Evolutionary conservation across 2,113 vertebrate genomes (phyloP).

Genomic region (Istiophorus platypterus): DNA sequence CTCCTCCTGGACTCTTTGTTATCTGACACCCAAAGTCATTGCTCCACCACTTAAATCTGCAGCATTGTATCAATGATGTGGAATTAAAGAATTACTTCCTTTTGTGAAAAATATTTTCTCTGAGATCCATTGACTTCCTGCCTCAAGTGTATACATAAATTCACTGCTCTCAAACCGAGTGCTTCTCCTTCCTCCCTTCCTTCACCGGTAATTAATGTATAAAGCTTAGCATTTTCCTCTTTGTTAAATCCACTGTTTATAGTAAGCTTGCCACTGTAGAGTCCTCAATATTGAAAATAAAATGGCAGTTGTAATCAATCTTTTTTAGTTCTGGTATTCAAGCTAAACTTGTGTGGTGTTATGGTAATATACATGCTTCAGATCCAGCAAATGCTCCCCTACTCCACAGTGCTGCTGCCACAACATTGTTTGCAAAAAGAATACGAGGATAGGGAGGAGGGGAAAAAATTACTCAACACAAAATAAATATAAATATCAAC

Average conservation of each 20-base stretch:
- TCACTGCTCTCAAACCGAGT: not conserved
- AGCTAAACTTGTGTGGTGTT: not conserved
- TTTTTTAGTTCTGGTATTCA: not conserved
- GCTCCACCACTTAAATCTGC: not conserved
- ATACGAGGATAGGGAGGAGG: too few relatives aligned
- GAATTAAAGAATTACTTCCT: conserved; percentile 53
- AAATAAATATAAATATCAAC: too few relatives aligned
- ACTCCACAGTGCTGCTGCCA: too few relatives aligned
- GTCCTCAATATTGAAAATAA: not conserved
- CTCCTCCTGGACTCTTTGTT: not conserved
- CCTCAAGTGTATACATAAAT: not conserved
- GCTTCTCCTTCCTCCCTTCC: conserved; percentile 21
- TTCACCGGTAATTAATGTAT: not conserved
- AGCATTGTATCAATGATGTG: not conserved
- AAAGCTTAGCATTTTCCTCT: not conserved
- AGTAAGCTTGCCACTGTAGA: not conserved
- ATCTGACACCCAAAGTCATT: not conserved
- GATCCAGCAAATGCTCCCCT: not conserved
- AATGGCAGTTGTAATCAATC: not conserved
- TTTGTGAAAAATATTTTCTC: conserved; percentile 39
- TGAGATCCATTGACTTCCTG: conserved; percentile 14
- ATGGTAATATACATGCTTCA: not conserved
- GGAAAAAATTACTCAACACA: too few relatives aligned
- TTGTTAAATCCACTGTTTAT: not conserved
- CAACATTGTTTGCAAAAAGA: too few relatives aligned